Conservation (phyloP, 1,140 invertebrate genomes). For the Meloidogyne exigua region DNA sequence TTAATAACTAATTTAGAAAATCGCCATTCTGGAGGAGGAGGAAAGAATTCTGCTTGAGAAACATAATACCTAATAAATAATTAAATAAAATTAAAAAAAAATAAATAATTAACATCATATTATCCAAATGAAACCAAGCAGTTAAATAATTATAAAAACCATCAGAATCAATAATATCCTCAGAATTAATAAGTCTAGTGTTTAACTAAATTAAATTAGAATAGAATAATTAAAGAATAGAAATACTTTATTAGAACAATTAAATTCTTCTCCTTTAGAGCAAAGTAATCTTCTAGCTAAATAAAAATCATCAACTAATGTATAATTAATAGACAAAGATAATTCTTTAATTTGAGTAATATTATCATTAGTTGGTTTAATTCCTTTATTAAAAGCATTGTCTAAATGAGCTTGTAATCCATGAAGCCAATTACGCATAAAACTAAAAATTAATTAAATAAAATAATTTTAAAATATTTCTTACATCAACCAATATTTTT, state of each 20-base stretch:
- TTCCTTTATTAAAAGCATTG: conserved; percentile 22
- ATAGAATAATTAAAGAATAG: not conserved
- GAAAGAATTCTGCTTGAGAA: conserved; percentile 69
- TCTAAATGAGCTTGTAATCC: conserved; percentile 43
- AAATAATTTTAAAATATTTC: too few species aligned
- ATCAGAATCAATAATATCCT: conserved; percentile 85
- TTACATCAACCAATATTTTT: conserved; percentile 24
- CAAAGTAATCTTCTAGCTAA: conserved; percentile 55
- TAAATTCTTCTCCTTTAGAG: conserved; percentile 52
- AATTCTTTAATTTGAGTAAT: conserved; percentile 43
- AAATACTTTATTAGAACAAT: conserved; percentile 52
- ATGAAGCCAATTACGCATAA: conserved; percentile 59
- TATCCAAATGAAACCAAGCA: conserved; percentile 88
- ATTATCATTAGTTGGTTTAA: conserved; percentile 29
- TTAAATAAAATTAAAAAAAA: too few species aligned
- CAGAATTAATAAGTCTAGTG: conserved; percentile 75
- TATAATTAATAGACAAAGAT: conserved; percentile 39
- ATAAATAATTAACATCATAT: conserved; percentile 77
- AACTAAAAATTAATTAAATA: conserved; percentile 32
- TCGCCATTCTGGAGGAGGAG: conserved; percentile 77
- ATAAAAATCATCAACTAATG: conserved; percentile 46
- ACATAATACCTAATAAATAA: conserved; percentile 73
- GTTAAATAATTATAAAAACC: conserved; percentile 98
- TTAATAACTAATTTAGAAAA: conserved; percentile 61
- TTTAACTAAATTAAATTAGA: conserved; percentile 58